Evolutionary conservation across 2,113 vertebrate genomes (phyloP).

Genomic region (Thunnus thynnus): DNA sequence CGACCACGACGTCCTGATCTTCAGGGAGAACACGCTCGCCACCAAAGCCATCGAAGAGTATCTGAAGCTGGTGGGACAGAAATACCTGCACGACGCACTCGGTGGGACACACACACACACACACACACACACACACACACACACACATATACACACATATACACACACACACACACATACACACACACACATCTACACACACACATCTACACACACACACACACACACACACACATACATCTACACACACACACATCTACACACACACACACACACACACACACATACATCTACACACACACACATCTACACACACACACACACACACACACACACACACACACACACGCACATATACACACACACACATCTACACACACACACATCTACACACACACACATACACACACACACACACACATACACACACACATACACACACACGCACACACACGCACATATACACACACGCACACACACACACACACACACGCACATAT

Average conservation of each 20-base stretch:
- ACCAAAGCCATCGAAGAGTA: conserved; percentile 98
- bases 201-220: neutral
- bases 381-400: rapidly evolving
- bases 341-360: too few species aligned
- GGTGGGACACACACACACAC: conserved; percentile 83
- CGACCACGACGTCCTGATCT: conserved; percentile 96
- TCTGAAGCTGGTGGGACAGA: conserved; percentile 96
- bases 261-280: rapidly evolving
- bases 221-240: neutral
- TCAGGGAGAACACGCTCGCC: conserved; percentile 97
- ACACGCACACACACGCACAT: too few species aligned
- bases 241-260: too few species aligned
- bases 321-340: too few species aligned
- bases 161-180: too few species aligned
- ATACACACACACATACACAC: too few species aligned
- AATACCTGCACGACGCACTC: conserved; percentile 95
- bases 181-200: too few species aligned
- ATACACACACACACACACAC: too few species aligned
- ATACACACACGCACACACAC: too few species aligned
- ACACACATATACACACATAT: too few species aligned
- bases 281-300: neutral
- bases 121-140: neutral
- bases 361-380: too few species aligned
- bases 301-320: too few species aligned
- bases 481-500: rapidly evolving